Evolutionary conservation across 2,888 invertebrate genomes (phyloP), one percentile per base, ranked within the genome.

Genomic region (Conistra vaccinii): DNA sequence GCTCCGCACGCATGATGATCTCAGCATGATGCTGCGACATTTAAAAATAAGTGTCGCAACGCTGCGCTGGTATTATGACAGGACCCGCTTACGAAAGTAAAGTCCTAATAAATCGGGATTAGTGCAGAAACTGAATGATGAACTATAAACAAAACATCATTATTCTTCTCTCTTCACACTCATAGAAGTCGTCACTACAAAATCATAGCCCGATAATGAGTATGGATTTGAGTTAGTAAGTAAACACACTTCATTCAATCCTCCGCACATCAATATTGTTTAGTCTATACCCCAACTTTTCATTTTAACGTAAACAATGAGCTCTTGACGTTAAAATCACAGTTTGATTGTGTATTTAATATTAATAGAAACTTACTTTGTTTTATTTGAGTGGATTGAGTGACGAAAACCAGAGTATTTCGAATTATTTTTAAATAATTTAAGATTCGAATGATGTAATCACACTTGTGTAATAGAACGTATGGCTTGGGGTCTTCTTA

Each of bases 231-330:
- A 69, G 73, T 84, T 61, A 69, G 55, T 68, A 29, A 35, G 73
- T 84, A 87, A 86, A 87, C 85, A 87, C 68, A 78, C 80, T 73
- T 80, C 81, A 74, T 72, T 87, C 80, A 81, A 79, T 65, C 66
- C 60, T 63, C 35, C 32, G 35, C 72, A 67, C 73, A 73, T 77
- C 69, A 72, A 58, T 61, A 51, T 76, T 87, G 86, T 86, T 86
- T 86, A 86, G 86, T 86, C 87, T 86, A 73, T 78, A 53, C 69
- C 62, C 26, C 6, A 82, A 76, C 68, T 70, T 80, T 78, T 80
- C 78, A 85, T 71, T 82, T 48, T 45, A 80, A 76, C 7, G 70
- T 82, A 87, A 87, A 81, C 78, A 81, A 51, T 26, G 3, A 12
- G 42, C 51, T 70, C 76, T 77, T 73, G 76, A 84, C 73, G 73